A percentile compares a stretch with the other conserved stretches of the same genome.
Conservation (phyloP, 1,140 invertebrate genomes). For the Xylocopa sonorina region DNA sequence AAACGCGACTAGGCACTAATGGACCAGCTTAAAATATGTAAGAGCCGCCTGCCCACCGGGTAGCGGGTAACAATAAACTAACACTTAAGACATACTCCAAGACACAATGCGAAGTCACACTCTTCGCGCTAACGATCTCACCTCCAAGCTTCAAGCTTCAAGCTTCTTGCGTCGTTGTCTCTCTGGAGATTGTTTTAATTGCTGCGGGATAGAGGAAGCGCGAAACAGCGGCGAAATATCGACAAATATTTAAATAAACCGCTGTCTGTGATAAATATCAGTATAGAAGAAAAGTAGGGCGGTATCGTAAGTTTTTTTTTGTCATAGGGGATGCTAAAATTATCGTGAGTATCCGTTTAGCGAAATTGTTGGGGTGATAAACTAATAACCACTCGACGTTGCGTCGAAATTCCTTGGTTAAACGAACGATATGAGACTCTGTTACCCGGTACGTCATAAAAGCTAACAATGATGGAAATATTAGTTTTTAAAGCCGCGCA, state of each 20-base stretch:
- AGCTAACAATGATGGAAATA: conserved; percentile 80
- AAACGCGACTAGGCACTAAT: conserved; percentile 67
- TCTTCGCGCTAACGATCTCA: conserved; percentile 80
- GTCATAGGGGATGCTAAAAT: too few relatives aligned
- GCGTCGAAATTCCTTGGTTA: conserved; percentile 24
- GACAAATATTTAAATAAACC: conserved; percentile 10
- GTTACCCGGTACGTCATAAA: conserved; percentile 71
- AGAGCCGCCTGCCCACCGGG: conserved; percentile 75
- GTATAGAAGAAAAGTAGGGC: neutral
- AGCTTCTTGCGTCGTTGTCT: conserved; percentile 10
- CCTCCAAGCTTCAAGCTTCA: conserved; percentile 58
- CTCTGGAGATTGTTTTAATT: conserved; percentile 16
- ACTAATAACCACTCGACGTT: neutral
- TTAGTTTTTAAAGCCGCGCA: conserved; percentile 77
- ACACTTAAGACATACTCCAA: conserved; percentile 76
- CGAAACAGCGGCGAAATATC: conserved; percentile 21
- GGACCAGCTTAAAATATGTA: conserved; percentile 77
- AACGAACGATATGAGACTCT: conserved; percentile 55
- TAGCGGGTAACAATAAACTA: conserved; percentile 81
- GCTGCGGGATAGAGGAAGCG: neutral
- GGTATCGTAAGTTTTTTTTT: too few relatives aligned
- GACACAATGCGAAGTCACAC: conserved; percentile 78
- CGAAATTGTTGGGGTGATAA: neutral
- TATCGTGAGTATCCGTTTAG: too few relatives aligned
- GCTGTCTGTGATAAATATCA: too few relatives aligned